Conservation (phyloP, 2,113 vertebrate species). For the Megatriorchis doriae region DNA sequence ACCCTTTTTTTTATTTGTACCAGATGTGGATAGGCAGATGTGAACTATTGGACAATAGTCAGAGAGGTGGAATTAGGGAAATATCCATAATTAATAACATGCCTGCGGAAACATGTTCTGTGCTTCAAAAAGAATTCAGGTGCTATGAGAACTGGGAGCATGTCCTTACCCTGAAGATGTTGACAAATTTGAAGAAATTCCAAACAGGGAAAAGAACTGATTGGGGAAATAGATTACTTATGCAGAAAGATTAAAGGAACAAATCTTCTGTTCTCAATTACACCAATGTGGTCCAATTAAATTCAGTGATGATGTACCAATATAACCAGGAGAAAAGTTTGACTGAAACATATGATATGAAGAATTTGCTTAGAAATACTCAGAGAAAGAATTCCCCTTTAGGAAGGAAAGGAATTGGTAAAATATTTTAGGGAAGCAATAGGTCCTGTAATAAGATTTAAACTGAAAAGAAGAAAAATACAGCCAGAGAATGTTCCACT, state of each 20-base stretch:
- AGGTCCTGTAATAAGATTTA: neutral
- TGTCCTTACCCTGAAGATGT: conserved; percentile 40
- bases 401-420: neutral
- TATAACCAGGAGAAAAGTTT: neutral
- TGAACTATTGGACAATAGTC: neutral
- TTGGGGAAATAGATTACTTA: neutral
- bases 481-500: neutral
- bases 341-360: neutral
- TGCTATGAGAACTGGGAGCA: conserved; percentile 9
- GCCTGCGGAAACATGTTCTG: conserved; percentile 23
- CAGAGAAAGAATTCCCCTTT: neutral
- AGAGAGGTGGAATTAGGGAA: conserved; percentile 27
- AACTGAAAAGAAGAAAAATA: neutral
- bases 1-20: conserved; percentile 35
- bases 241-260: conserved; percentile 27
- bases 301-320: neutral
- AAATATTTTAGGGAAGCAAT: neutral
- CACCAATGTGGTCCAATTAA: neutral
- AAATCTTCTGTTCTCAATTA: conserved; percentile 5
- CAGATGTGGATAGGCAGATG: conserved; percentile 58
- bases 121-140: conserved; percentile 55
- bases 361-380: neutral
- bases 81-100: conserved; percentile 47
- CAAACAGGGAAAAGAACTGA: neutral
- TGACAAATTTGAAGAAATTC: conserved; percentile 53